These are phyloP conservation scores for Rotaria magnacalcarata DNA, from an alignment of 2,888 invertebrate genomes.

Conservation along the genomic window DNA sequence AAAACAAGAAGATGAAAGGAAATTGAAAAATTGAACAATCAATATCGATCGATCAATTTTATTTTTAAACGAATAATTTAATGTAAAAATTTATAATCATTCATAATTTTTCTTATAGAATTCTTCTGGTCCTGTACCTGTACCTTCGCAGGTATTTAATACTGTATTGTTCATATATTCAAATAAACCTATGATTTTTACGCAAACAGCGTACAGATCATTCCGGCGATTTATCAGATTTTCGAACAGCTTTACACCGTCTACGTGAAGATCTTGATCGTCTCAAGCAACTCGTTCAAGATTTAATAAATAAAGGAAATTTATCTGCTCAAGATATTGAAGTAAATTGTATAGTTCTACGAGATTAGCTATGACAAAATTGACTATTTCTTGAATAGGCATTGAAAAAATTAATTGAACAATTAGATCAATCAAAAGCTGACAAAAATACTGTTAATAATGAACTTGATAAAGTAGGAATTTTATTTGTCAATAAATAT, in stretches of 20 bases:
- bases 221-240: background rate
- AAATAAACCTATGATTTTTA: too few species aligned
- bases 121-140: too few species aligned
- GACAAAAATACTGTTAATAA: slow-evolving; percentile 38
- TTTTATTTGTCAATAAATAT: background rate
- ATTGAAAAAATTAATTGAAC: slow-evolving; percentile 39
- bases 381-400: background rate
- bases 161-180: background rate
- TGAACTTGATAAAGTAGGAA: slow-evolving; percentile 40
- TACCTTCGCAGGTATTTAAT: background rate
- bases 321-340: slow-evolving; percentile 27
- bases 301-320: slow-evolving; percentile 1
- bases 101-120: too few species aligned
- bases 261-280: slow-evolving; percentile 35
- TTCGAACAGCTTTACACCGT: slow-evolving; percentile 13
- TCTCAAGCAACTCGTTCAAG: slow-evolving; percentile 4
- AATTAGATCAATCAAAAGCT: slow-evolving; percentile 43
- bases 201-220: background rate
- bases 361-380: background rate
- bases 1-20: background rate
- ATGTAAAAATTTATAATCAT: too few species aligned
- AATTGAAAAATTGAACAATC: too few species aligned
- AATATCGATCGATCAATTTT: too few species aligned
- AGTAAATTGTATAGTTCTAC: background rate
- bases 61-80: too few species aligned